A percentile compares a stretch with the other conserved stretches of the same genome.
phyloP scores from a whole-genome alignment of 2,113 vertebrate species.

The Macquaria australasica region DNA sequence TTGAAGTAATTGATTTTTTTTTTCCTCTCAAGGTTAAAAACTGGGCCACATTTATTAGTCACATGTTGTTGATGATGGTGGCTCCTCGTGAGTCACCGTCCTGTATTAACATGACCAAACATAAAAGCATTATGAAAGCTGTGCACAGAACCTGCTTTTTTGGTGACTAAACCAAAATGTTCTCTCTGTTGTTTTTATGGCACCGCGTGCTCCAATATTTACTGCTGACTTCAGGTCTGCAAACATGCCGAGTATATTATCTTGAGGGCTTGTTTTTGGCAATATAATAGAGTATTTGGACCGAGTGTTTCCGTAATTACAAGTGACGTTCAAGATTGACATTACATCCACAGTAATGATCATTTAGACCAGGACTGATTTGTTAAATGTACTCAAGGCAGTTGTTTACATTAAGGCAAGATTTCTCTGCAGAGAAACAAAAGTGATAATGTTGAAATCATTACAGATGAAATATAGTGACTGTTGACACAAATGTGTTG shows the following conservation, averaged over 20 bases:
- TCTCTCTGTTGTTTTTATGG: conserved; percentile 25
- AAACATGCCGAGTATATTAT: not conserved
- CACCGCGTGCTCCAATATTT: not conserved
- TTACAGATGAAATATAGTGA: too few relatives aligned
- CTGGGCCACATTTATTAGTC: conserved; percentile 38
- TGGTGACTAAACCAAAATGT: not conserved
- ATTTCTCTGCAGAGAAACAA: too few relatives aligned
- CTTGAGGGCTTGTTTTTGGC: too few relatives aligned
- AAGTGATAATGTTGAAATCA: not conserved
- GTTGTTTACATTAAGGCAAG: too few relatives aligned
- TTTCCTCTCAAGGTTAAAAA: conserved; percentile 51
- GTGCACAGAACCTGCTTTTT: not conserved
- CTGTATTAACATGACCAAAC: conserved; percentile 18
- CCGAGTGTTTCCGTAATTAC: too few relatives aligned
- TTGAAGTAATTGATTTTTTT: conserved; percentile 24
- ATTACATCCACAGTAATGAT: not conserved
- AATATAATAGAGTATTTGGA: not conserved
- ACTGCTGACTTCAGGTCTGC: not conserved
- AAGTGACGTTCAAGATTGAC: not conserved
- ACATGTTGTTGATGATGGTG: conserved; percentile 37
- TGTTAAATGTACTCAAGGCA: too few relatives aligned
- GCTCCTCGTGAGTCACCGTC: conserved; percentile 36
- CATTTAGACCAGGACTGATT: not conserved
- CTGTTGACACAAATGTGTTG: too few relatives aligned
- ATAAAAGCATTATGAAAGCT: not conserved